Evolutionary conservation across 1,140 invertebrate genomes (phyloP), one percentile per base, ranked within the genome.

Genomic region (Neotoxoptera formosana): DNA sequence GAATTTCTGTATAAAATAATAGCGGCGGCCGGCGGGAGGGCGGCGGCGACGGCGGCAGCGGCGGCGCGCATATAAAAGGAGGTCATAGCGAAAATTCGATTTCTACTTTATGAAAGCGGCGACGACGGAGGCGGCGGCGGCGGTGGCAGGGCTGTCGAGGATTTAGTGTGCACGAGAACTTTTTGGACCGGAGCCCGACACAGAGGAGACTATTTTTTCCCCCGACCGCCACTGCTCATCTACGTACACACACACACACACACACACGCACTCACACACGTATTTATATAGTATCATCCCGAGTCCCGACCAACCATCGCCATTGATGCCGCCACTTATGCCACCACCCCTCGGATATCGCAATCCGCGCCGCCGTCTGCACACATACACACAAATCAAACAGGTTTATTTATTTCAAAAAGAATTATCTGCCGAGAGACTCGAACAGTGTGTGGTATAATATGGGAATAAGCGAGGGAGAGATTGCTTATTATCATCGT

Each of bases 11-110:
- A 76, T 76, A 76, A 76, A 76, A 76, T 76, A 76, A 76, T 76
- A 76, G 60, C n/a, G 60, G 60, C 7, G 30, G 30, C 17, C 60
- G 30, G 60, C 1, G 60, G 60, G 60, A 17, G 6, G 60, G 60
- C 14, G 30, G n/a, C 60, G 60, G 30, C 25, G 56, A 23, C 7
- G 60, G 60, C 47, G 47, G 47, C 25, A 9, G 25, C 30, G 30
- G 60, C 60, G 30, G 60, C 6, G 60, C 60, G 25, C 36, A 47
- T 25, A 41, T 30, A 47, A 86, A 86, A 86, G 41, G 84, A 86
- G 84, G 84, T 86, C 84, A 86, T 67, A 45, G 89, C 23, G 89
- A 90, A 90, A 76, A 90, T 90, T 90, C 53, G 56, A 60, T 90
- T 90, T 90, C 25, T 60, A 90, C 56, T 90, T 90, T 90, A 90